phyloP scores from a whole-genome alignment of 2,797 vertebrate species.

The Florisuga fusca region DNA sequence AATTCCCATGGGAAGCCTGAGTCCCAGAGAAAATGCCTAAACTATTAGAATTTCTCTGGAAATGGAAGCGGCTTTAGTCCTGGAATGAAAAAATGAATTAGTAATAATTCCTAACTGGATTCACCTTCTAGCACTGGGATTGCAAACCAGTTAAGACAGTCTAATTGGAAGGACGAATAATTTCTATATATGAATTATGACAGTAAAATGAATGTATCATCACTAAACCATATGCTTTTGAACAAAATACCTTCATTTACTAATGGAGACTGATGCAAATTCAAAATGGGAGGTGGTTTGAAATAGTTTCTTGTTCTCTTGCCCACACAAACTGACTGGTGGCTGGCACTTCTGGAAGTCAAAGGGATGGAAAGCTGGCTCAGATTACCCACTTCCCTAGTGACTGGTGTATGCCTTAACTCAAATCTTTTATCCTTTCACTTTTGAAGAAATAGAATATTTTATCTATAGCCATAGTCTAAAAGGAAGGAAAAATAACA shows the following conservation, averaged over 20 bases:
- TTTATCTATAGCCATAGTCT: neutral
- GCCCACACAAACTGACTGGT: neutral
- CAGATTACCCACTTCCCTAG: neutral
- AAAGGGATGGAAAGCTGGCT: neutral
- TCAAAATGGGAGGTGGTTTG: neutral
- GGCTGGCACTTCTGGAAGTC: neutral
- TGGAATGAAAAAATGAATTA: neutral
- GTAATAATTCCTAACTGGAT: neutral
- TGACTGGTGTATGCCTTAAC: neutral
- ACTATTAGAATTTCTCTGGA: neutral
- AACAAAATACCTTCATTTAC: neutral
- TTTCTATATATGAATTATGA: neutral
- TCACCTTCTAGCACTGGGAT: neutral
- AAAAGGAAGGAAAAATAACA: neutral
- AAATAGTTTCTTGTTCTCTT: neutral
- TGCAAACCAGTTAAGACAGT: neutral
- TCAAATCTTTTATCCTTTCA: neutral
- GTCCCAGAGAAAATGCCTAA: neutral
- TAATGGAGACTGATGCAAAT: neutral
- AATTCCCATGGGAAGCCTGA: neutral
- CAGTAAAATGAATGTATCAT: neutral
- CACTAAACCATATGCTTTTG: neutral
- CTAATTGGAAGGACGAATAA: neutral
- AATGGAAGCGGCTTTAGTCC: neutral
- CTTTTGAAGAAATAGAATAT: neutral